phyloP scores from a whole-genome alignment of 2,797 vertebrate species.

The Takifugu rubripes region DNA sequence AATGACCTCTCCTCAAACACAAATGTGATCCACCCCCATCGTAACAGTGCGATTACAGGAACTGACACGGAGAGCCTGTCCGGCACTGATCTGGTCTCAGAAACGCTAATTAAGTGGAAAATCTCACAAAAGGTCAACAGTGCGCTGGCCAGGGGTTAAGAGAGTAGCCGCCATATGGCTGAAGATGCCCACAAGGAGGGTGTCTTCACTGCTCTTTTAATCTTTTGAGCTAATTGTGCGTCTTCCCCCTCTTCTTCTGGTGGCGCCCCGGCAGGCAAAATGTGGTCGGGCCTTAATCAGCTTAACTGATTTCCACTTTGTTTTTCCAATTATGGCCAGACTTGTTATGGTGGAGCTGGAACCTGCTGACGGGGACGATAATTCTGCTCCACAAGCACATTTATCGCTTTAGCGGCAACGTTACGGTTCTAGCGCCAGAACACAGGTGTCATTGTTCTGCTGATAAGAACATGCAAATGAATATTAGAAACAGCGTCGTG shows the following conservation, averaged over 20 bases:
- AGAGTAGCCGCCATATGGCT: constrained; percentile 72
- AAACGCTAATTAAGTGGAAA: constrained; percentile 61
- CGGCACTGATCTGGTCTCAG: constrained; percentile 33
- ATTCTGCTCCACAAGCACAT: constrained; percentile 33
- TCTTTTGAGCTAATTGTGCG: constrained; percentile 71
- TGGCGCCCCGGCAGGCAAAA: constrained; percentile 56
- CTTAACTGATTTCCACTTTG: constrained; percentile 66
- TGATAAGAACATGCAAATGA: no score
- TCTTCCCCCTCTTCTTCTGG: constrained; percentile 24
- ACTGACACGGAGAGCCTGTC: constrained; percentile 28
- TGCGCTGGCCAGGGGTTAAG: constrained; percentile 53
- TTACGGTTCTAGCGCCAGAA: background rate
- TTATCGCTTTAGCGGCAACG: constrained; percentile 18
- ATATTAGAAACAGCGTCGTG: no score
- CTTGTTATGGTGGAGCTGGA: constrained; percentile 36
- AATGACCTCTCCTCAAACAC: background rate
- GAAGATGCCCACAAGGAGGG: constrained; percentile 59
- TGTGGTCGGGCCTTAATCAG: constrained; percentile 62
- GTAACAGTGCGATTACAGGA: constrained; percentile 29
- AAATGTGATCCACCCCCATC: background rate
- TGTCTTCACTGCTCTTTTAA: constrained; percentile 76
- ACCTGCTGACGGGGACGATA: constrained; percentile 40
- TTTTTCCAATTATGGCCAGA: constrained; percentile 50
- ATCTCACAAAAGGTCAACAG: constrained; percentile 66
- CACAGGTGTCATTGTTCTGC: background rate